phyloP scores from a whole-genome alignment of 2,797 vertebrate species.

The Pogonophryne albipinna region DNA sequence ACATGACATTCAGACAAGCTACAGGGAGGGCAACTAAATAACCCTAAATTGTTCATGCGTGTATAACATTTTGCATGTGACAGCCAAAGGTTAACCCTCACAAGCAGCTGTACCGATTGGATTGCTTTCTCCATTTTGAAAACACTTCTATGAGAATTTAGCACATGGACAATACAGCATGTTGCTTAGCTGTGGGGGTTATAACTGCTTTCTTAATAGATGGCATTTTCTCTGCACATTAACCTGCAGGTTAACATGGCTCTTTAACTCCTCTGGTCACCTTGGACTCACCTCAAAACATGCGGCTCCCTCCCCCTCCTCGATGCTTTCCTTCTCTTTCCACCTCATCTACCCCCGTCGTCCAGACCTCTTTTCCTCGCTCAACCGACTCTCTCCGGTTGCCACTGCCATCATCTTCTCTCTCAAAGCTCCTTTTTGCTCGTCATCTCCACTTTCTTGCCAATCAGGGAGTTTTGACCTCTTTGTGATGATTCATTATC shows the following conservation, averaged over 20 bases:
- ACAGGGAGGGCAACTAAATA: constrained; percentile 36
- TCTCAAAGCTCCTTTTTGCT: constrained; percentile 27
- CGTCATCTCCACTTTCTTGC: constrained; percentile 12
- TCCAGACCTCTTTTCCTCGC: constrained; percentile 62
- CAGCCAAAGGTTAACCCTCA: constrained; percentile 47
- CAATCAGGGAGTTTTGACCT: constrained; percentile 20
- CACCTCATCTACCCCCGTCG: constrained; percentile 48
- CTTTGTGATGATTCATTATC: constrained; percentile 19
- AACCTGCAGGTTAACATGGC: constrained; percentile 73
- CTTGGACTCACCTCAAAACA: constrained; percentile 83
- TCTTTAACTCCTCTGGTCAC: constrained; percentile 74
- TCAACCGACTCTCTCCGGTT: constrained; percentile 59
- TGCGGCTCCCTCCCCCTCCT: constrained; percentile 61
- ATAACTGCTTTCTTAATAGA: constrained; percentile 34
- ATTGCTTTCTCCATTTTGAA: constrained; percentile 11
- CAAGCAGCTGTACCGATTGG: constrained; percentile 9
- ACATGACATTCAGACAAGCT: constrained; percentile 19
- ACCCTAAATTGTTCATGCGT: constrained; percentile 46
- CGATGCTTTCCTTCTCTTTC: constrained; percentile 34
- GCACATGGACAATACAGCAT: neutral
- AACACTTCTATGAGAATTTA: constrained; percentile 6
- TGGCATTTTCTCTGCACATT: constrained; percentile 58
- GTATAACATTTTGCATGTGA: constrained; percentile 56
- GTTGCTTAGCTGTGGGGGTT: constrained; percentile 12
- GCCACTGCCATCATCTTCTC: constrained; percentile 60